Base-by-base conservation (phyloP, 2,113 vertebrate species). In the Misgurnus anguillicaudatus region DNA sequence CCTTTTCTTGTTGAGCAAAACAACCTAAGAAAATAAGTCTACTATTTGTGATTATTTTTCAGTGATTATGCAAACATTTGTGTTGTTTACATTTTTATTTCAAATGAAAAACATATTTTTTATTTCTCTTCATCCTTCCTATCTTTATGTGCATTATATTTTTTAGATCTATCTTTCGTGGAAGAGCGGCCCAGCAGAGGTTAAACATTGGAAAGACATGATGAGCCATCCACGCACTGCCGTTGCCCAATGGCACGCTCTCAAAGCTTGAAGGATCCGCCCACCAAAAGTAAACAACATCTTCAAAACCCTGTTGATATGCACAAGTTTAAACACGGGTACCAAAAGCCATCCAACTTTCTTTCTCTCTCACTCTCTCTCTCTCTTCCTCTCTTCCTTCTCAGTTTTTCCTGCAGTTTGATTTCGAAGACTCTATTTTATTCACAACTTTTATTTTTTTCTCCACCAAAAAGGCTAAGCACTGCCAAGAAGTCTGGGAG, bases 141-240 rank as follows among this genome's bases (percentile, higher is more conserved):
- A 31, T 70, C 75, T 13, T 42, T 70, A 7, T 62, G 10, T 39
- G 38, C 36, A 6, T 24, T 41, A 48, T 65, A 53, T 53, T 31
- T 31, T 75, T 0, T 89, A 99, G 98, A 99, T 99, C 87, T 99
- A 99, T 91, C 94, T 99, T 85, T 99, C 98, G 17, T 99, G 98
- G 98, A 99, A 99, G 92, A 99, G 98, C 11, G 98, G 98, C 66
- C 97, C 97, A 0, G 97, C 96, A 4, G 98, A 98, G 87, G 98
- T 98, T 77, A 98, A 98, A 85, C 98, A 99, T 91, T 99, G 98
- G 98, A 99, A 99, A 90, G 98, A 99, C 92, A 99, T 99, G 98
- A 98, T 99, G 74, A 94, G 96, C 75, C 95, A 94, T 24, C 97
- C 98, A 51, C 96, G 98, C 82, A 94, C 95, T 79, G 91, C 95